phyloP scores from a whole-genome alignment of 2,113 vertebrate species.

The Mungos mungo region DNA sequence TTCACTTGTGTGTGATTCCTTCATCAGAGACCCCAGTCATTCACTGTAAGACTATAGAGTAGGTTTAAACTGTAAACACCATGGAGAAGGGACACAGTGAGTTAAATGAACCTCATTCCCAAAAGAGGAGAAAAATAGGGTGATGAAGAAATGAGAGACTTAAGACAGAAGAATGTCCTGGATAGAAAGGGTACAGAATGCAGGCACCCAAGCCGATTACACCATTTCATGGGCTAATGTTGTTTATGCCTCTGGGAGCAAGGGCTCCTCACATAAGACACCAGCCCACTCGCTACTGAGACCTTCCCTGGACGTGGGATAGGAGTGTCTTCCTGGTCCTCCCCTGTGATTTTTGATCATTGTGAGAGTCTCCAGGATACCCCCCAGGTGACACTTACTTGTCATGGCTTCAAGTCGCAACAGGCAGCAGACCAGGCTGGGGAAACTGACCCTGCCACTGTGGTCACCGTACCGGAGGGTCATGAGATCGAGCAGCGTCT shows the following conservation, averaged over 20 bases:
- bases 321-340: not conserved
- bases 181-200: not conserved
- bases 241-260: not conserved
- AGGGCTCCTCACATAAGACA: not conserved
- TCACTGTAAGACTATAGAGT: not conserved
- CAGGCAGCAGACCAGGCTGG: constrained; percentile 83
- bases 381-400: constrained; percentile 73
- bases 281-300: not conserved
- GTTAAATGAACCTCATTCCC: not conserved
- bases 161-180: not conserved
- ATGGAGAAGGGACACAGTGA: not conserved
- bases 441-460: constrained; percentile 62
- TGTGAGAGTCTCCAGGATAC: not conserved
- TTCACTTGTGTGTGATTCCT: not conserved
- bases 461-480: constrained; percentile 73
- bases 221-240: rapidly evolving
- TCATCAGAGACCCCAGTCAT: not conserved
- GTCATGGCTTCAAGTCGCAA: constrained; percentile 83
- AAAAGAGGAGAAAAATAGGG: not conserved
- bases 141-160: not conserved
- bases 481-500: constrained; percentile 76
- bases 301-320: not conserved
- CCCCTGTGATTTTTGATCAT: not conserved
- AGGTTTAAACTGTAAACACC: not conserved
- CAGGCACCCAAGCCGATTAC: no score